Conservation (phyloP, 2,888 invertebrate species). For the Drosophila niveifrons region DNA sequence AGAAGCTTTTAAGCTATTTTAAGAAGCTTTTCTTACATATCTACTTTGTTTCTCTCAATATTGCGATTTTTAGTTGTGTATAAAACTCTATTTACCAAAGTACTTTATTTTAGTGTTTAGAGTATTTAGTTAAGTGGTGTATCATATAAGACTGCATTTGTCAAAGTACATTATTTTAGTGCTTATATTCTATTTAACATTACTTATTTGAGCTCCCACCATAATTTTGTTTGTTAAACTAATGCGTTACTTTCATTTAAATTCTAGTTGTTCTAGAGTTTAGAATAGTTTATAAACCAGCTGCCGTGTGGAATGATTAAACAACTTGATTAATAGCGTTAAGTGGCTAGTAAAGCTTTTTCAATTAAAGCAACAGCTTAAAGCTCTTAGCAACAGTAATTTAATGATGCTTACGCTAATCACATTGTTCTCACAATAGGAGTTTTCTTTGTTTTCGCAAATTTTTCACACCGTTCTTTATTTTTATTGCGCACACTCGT, state of each 20-base stretch:
- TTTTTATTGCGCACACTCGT: conserved; percentile 27
- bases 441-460: conserved; percentile 19
- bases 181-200: no score
- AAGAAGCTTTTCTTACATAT: background rate
- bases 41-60: background rate
- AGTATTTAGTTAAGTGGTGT: no score
- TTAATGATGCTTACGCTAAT: conserved; percentile 40
- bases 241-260: background rate
- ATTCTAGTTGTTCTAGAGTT: background rate
- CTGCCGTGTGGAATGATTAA: background rate
- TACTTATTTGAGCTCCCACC: background rate
- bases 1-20: background rate
- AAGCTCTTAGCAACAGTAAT: conserved; percentile 21
- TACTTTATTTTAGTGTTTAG: no score
- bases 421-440: conserved; percentile 40
- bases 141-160: no score
- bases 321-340: conserved; percentile 13
- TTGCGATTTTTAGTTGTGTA: no score
- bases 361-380: conserved; percentile 16
- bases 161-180: no score
- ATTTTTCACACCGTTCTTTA: conserved; percentile 64
- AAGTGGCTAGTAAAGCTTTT: conserved; percentile 1
- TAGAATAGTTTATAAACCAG: background rate
- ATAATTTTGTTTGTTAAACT: background rate
- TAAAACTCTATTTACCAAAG: no score